Evolutionary conservation across 2,888 invertebrate genomes (phyloP).

Genomic region (Cinara cedri): DNA sequence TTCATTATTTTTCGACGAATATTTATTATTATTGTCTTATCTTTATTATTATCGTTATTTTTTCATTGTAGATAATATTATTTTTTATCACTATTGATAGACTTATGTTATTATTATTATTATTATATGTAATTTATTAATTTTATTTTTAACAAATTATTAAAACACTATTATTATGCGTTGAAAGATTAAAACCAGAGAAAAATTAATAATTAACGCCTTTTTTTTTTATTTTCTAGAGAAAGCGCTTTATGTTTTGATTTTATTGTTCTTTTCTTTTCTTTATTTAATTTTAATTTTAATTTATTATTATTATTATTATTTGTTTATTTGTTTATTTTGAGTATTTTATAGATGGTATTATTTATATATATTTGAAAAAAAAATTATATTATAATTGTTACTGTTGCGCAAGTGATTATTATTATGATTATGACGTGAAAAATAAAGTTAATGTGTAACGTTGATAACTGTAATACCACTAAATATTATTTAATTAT

Average conservation of each 20-base stretch:
- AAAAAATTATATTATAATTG: constrained; percentile 51
- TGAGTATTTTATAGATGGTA: constrained; percentile 47
- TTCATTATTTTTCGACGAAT: constrained; percentile 25
- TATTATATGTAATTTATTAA: too few relatives aligned
- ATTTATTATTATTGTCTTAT: too few relatives aligned
- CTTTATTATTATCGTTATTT: too few relatives aligned
- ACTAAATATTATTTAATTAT: too few relatives aligned
- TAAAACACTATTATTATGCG: constrained; percentile 26
- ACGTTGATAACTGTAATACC: constrained; percentile 39
- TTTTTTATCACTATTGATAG: too few relatives aligned
- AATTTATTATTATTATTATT: background rate
- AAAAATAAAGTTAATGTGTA: constrained; percentile 50
- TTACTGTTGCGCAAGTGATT: constrained; percentile 55
- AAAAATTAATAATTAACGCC: background rate
- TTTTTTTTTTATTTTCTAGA: background rate
- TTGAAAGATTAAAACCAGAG: constrained; percentile 14
- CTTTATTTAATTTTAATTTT: background rate
- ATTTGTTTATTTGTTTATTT: constrained; percentile 35
- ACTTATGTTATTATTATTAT: too few relatives aligned
- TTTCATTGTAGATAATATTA: too few relatives aligned
- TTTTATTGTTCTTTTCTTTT: constrained; percentile 33
- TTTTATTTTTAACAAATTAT: too few relatives aligned
- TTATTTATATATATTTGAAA: constrained; percentile 45
- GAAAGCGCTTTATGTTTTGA: constrained; percentile 47
- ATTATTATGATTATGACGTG: constrained; percentile 52